These are phyloP conservation scores for Pseudomyrmex pallidus DNA, from an alignment of 1,140 invertebrate genomes.

Conservation along the genomic window DNA sequence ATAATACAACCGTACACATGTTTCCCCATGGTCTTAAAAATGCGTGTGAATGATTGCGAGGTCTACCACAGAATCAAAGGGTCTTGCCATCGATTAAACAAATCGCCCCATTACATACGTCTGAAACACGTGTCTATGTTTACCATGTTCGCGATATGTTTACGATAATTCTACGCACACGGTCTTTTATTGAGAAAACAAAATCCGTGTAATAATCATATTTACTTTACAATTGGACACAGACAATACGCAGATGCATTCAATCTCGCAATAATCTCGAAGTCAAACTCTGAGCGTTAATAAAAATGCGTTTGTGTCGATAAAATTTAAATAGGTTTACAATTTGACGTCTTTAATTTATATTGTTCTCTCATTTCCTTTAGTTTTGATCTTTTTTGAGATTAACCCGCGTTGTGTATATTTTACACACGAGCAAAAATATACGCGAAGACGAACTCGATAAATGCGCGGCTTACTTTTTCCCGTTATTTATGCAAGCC, in stretches of 20 bases:
- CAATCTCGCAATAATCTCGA: neutral
- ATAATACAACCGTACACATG: no score
- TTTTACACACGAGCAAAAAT: no score
- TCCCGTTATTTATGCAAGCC: neutral
- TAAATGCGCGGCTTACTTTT: neutral
- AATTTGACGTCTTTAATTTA: no score
- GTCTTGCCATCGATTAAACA: constrained; percentile 78
- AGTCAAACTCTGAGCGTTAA: no score
- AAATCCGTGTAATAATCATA: constrained; percentile 21
- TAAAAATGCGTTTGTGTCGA: no score
- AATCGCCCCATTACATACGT: constrained; percentile 68
- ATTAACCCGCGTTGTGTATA: no score
- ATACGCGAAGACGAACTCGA: no score
- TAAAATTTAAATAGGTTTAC: no score
- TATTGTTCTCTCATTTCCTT: no score
- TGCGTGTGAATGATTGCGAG: constrained; percentile 53
- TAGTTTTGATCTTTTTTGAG: no score
- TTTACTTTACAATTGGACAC: neutral
- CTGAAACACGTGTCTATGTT: constrained; percentile 43
- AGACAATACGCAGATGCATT: neutral
- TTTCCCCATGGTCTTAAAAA: neutral
- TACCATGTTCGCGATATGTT: constrained; percentile 45
- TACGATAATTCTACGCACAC: neutral
- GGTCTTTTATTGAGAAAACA: constrained; percentile 6
- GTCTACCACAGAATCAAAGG: constrained; percentile 69